Evolutionary conservation across 2,888 invertebrate species (phyloP).

Genomic region (Cepaea hortensis): DNA sequence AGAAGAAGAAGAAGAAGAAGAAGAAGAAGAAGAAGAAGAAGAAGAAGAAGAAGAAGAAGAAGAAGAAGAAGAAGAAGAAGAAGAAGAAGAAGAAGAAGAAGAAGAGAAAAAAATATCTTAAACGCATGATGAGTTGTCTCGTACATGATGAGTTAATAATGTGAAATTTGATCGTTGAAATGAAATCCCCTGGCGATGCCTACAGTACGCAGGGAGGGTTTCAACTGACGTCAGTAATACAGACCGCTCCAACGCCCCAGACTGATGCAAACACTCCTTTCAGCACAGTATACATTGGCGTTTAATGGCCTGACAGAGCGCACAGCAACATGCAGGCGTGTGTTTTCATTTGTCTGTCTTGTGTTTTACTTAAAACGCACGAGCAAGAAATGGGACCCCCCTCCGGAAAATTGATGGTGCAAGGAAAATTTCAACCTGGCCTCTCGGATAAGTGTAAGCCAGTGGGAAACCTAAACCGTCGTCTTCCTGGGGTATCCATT

Average conservation of each 20-base stretch:
- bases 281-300: background rate
- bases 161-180: too few species aligned
- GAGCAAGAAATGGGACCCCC: constrained; percentile 2
- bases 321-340: background rate
- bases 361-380: constrained; percentile 10
- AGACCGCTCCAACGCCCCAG: background rate
- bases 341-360: constrained; percentile 26
- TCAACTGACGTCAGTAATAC: background rate
- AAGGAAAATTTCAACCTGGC: background rate
- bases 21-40: too few species aligned
- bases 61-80: too few species aligned
- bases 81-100: too few species aligned
- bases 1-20: too few species aligned
- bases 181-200: background rate
- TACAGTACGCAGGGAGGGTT: background rate
- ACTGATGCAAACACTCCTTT: background rate
- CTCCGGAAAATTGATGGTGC: constrained; percentile 13
- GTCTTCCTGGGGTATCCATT: background rate
- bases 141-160: too few species aligned
- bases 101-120: too few species aligned
- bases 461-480: background rate
- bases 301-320: background rate
- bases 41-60: too few species aligned
- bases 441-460: constrained; percentile 1
- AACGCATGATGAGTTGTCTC: too few species aligned